phyloP scores from a whole-genome alignment of 2,888 invertebrate species.

The Hyppa rectilinea region DNA sequence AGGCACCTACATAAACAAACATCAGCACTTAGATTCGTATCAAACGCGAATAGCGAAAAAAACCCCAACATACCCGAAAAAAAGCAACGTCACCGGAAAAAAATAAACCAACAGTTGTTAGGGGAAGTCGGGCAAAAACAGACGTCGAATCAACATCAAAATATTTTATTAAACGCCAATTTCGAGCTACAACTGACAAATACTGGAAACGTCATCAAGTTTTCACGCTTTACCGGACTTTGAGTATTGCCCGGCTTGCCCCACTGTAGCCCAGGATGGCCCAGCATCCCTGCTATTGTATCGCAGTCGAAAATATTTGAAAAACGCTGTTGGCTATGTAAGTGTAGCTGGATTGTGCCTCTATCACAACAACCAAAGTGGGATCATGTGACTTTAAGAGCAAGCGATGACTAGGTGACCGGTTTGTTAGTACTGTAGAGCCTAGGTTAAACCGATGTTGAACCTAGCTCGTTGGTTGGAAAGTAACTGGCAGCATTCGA shows the following conservation, averaged over 20 bases:
- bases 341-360: constrained; percentile 45
- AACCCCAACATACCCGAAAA: not conserved
- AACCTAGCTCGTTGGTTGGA: too few species aligned
- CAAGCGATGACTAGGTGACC: constrained; percentile 5
- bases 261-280: constrained; percentile 39
- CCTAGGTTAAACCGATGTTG: too few species aligned
- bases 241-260: constrained; percentile 23
- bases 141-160: constrained; percentile 55
- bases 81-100: constrained; percentile 31
- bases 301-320: constrained; percentile 79
- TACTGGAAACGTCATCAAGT: constrained; percentile 76
- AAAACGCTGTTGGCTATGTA: constrained; percentile 62
- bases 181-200: constrained; percentile 61
- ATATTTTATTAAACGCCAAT: constrained; percentile 78
- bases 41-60: not conserved
- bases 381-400: constrained; percentile 35
- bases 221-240: constrained; percentile 70
- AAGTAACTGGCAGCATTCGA: too few species aligned
- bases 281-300: constrained; percentile 68
- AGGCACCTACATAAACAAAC: not conserved
- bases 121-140: constrained; percentile 20
- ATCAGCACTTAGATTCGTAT: not conserved
- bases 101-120: constrained; percentile 20
- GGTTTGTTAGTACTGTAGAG: too few species aligned
- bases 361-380: constrained; percentile 50